These are phyloP conservation scores for Salvator merianae DNA, from an alignment of 2,113 vertebrate species.

Conservation along the genomic window DNA sequence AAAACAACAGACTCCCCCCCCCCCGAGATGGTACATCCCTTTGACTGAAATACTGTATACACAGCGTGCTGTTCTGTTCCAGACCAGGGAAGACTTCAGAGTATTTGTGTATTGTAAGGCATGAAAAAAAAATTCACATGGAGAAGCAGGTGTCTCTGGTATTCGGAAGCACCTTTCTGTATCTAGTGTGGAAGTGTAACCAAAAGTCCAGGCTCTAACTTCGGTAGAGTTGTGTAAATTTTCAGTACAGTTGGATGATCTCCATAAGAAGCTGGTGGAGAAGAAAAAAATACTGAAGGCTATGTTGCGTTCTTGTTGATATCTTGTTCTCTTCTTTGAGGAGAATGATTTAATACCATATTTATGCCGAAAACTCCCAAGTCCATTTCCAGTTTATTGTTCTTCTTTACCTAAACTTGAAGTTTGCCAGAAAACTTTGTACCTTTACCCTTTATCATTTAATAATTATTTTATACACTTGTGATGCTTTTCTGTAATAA, in stretches of 20 bases:
- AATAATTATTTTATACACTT: neutral
- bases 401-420: neutral
- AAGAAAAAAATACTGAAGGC: neutral
- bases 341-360: neutral
- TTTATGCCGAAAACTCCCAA: no score
- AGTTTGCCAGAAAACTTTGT: neutral
- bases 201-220: no score
- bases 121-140: slow-evolving; percentile 23
- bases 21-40: rapidly evolving
- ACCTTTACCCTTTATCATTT: neutral
- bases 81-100: slow-evolving; percentile 14
- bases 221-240: neutral
- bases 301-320: neutral
- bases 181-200: neutral
- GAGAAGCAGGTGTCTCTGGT: slow-evolving; percentile 1
- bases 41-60: neutral
- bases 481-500: no score
- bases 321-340: neutral
- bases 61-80: neutral
- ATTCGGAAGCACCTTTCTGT: neutral
- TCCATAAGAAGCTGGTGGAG: neutral
- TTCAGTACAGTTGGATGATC: neutral
- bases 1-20: no score
- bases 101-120: slow-evolving; percentile 14
- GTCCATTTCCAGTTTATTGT: neutral